Conservation (phyloP, 1,140 invertebrate species). For the Euglossa dilemma region DNA sequence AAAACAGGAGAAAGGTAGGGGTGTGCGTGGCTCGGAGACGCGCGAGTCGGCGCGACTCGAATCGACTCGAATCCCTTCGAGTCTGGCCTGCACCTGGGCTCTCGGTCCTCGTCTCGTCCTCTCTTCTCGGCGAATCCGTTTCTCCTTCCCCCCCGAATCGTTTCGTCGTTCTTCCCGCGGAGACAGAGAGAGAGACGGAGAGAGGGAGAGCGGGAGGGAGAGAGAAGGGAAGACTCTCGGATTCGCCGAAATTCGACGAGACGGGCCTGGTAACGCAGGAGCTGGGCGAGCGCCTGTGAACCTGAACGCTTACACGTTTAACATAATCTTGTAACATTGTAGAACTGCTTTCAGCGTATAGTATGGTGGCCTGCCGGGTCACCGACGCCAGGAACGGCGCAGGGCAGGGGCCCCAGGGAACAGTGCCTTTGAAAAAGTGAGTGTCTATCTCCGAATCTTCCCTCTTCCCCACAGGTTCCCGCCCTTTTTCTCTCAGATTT, state of each 20-base stretch:
- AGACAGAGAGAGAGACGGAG: too few species aligned
- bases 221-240: too few species aligned
- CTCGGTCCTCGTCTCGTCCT: slow-evolving; percentile 43
- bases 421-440: slow-evolving; percentile 99
- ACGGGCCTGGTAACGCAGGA: slow-evolving; percentile 66
- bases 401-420: slow-evolving; percentile 91
- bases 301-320: slow-evolving; percentile 59
- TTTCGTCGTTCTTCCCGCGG: too few species aligned
- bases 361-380: slow-evolving; percentile 97
- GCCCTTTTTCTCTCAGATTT: slow-evolving; percentile 34
- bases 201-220: too few species aligned
- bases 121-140: neutral
- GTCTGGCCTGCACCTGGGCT: slow-evolving; percentile 67
- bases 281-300: slow-evolving; percentile 66
- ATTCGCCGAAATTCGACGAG: neutral
- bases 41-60: slow-evolving; percentile 10
- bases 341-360: slow-evolving; percentile 93
- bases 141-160: too few species aligned
- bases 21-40: neutral
- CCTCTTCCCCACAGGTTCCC: slow-evolving; percentile 43
- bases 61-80: slow-evolving; percentile 47
- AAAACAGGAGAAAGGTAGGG: slow-evolving; percentile 97
- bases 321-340: slow-evolving; percentile 79
- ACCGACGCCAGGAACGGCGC: slow-evolving; percentile 94
- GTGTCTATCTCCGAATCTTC: slow-evolving; percentile 78